Evolutionary conservation across 2,888 invertebrate species (phyloP).

Genomic region (Chesias legatella): DNA sequence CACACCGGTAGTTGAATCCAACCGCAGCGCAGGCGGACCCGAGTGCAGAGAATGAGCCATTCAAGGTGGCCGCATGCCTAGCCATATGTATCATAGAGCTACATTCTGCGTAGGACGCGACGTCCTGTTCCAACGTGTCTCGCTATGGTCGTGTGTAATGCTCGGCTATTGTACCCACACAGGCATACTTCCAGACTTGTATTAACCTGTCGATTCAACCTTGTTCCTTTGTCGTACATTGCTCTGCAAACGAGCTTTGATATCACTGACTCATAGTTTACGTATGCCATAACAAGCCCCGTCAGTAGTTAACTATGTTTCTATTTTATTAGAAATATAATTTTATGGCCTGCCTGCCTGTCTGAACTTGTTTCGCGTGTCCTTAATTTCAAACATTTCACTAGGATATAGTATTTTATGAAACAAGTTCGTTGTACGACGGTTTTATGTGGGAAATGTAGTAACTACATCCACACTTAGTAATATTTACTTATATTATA

Average conservation of each 20-base stretch:
- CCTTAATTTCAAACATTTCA: too few relatives aligned
- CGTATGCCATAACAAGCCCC: too few relatives aligned
- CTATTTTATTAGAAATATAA: too few relatives aligned
- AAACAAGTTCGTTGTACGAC: too few relatives aligned
- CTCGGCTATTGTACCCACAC: conserved; percentile 38
- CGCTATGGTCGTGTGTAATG: conserved; percentile 26
- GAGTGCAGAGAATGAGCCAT: conserved; percentile 18
- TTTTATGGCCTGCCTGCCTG: too few relatives aligned
- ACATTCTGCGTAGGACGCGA: conserved; percentile 32
- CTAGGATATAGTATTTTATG: too few relatives aligned
- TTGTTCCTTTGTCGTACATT: conserved; percentile 64
- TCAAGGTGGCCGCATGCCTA: conserved; percentile 10
- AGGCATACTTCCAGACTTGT: conserved; percentile 47
- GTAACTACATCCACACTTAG: too few relatives aligned
- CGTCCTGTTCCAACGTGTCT: conserved; percentile 40
- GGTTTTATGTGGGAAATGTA: too few relatives aligned
- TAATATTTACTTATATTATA: too few relatives aligned
- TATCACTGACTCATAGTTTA: conserved; percentile 51
- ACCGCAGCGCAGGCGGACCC: conserved; percentile 12
- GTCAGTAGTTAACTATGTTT: too few relatives aligned
- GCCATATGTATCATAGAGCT: conserved; percentile 7
- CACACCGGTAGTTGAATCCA: conserved; percentile 5
- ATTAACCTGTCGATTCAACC: conserved; percentile 69
- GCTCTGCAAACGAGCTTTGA: conserved; percentile 59
- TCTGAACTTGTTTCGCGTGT: too few relatives aligned